Evolutionary conservation across 1,140 invertebrate genomes (phyloP).

Genomic region (Tetramorium simillimum): DNA sequence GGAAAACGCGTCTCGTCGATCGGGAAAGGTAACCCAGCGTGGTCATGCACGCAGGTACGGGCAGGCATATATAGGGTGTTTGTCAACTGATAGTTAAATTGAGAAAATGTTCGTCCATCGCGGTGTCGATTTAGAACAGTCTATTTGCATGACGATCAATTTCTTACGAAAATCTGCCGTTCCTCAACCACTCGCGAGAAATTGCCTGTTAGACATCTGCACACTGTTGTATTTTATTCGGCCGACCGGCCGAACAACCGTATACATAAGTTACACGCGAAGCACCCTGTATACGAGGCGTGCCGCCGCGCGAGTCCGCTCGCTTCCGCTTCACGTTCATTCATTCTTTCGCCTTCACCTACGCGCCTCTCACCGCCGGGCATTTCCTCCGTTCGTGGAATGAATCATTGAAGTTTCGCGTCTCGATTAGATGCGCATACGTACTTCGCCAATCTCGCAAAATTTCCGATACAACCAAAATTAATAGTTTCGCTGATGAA

Average conservation of each 20-base stretch:
- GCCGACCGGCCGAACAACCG: not conserved
- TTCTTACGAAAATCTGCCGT: not conserved
- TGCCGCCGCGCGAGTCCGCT: slow-evolving; percentile 51
- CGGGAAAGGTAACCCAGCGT: slow-evolving; percentile 65
- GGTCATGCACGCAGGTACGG: slow-evolving; percentile 59
- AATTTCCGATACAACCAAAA: slow-evolving; percentile 3
- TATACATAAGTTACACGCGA: not conserved
- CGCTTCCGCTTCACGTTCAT: slow-evolving; percentile 73
- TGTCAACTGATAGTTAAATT: not conserved
- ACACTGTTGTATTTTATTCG: not conserved
- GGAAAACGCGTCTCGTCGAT: slow-evolving; percentile 76
- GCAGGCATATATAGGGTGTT: slow-evolving; percentile 50
- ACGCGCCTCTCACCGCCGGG: slow-evolving; percentile 57
- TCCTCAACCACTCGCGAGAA: not conserved
- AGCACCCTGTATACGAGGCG: slow-evolving; percentile 32
- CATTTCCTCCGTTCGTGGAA: slow-evolving; percentile 64
- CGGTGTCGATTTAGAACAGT: not conserved
- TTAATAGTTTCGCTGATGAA: slow-evolving; percentile 1
- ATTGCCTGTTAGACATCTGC: not conserved
- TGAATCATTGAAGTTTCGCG: slow-evolving; percentile 66
- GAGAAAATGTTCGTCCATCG: not conserved
- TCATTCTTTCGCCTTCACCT: slow-evolving; percentile 69
- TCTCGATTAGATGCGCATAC: not conserved
- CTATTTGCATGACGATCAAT: not conserved
- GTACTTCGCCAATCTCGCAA: slow-evolving; percentile 4